These are phyloP conservation scores for Megalops cyprinoides DNA, from an alignment of 2,797 vertebrate genomes.

Conservation along the genomic window DNA sequence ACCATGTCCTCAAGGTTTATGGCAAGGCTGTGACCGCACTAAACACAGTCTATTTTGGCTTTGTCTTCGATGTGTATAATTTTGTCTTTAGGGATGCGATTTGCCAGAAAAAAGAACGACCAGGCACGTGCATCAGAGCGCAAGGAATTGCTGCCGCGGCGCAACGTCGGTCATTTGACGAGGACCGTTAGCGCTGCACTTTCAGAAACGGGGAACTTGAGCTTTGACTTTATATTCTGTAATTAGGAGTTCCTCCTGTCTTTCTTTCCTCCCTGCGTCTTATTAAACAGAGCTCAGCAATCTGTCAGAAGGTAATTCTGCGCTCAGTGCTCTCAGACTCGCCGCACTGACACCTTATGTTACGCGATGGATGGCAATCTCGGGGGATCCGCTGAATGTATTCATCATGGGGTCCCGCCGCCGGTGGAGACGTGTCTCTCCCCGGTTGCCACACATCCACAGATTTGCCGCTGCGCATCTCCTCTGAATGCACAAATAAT, in stretches of 20 bases:
- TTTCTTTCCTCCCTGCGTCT: conserved; percentile 58
- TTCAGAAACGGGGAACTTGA: conserved; percentile 58
- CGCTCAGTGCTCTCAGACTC: conserved; percentile 68
- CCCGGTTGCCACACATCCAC: conserved; percentile 61
- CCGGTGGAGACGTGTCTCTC: conserved; percentile 70
- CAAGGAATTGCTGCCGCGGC: background rate
- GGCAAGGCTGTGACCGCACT: background rate
- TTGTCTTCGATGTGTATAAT: background rate
- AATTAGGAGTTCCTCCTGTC: conserved; percentile 71
- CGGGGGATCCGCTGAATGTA: conserved; percentile 75
- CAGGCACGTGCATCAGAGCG: background rate
- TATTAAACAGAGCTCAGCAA: conserved; percentile 71
- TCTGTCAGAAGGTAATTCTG: conserved; percentile 76
- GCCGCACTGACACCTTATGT: conserved; percentile 77
- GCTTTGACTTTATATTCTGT: conserved; percentile 66
- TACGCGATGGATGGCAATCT: conserved; percentile 81
- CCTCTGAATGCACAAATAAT: conserved; percentile 70
- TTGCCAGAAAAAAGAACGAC: background rate
- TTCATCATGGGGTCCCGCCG: conserved; percentile 72
- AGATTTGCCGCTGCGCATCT: conserved; percentile 70
- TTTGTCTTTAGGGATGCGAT: background rate
- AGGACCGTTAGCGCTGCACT: background rate
- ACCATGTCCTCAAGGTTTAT: background rate
- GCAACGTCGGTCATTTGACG: background rate
- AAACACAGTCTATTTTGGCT: background rate